Evolutionary conservation across 2,888 invertebrate genomes (phyloP).

Genomic region (Aquatica leii): DNA sequence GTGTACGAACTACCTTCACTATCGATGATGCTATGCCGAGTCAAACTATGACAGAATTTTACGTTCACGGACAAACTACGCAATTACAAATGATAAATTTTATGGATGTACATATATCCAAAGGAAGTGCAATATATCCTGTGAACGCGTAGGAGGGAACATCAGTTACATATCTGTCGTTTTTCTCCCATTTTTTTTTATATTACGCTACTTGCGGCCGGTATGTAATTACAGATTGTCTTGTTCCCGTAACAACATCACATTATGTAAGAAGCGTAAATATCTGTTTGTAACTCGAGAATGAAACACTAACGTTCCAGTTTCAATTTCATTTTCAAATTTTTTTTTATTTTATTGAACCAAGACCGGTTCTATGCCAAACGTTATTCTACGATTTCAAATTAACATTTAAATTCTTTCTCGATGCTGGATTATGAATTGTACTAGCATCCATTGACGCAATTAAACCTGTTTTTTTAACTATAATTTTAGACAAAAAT

Average conservation of each 20-base stretch:
- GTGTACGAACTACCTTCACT: conserved; percentile 26
- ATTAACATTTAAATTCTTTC: too few species aligned
- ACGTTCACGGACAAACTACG: conserved; percentile 1
- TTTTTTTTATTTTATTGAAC: too few species aligned
- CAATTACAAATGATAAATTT: not conserved
- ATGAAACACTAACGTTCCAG: not conserved
- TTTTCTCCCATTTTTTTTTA: conserved; percentile 4
- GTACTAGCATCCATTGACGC: too few species aligned
- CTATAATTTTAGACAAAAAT: too few species aligned
- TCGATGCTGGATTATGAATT: too few species aligned
- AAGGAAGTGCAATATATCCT: conserved; percentile 4
- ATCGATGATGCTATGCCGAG: conserved; percentile 24
- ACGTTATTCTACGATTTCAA: too few species aligned
- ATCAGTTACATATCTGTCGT: too few species aligned
- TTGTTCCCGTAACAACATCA: conserved; percentile 12
- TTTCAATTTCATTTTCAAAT: too few species aligned
- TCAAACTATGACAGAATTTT: conserved; percentile 6
- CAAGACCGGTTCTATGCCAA: too few species aligned
- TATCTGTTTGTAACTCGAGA: conserved; percentile 5
- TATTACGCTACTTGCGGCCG: conserved; percentile 13
- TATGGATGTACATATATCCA: not conserved
- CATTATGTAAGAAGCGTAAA: conserved; percentile 6
- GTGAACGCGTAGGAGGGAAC: not conserved
- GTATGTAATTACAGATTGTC: conserved; percentile 17
- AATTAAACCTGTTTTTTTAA: too few species aligned